phyloP scores from a whole-genome alignment of 2,888 invertebrate genomes.

The Cetonia aurata region DNA sequence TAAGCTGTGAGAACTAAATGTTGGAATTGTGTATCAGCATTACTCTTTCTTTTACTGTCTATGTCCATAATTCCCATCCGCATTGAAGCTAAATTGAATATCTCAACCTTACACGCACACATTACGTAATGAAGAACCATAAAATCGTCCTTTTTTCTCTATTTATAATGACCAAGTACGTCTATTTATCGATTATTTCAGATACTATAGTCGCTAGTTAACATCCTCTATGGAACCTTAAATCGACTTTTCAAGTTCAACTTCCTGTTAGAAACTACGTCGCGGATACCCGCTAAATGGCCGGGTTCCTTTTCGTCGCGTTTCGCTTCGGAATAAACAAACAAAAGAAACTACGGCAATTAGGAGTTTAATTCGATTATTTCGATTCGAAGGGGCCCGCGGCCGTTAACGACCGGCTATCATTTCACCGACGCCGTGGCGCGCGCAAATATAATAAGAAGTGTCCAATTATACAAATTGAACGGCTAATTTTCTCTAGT shows the following conservation, averaged over 20 bases:
- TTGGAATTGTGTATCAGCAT: too few relatives aligned
- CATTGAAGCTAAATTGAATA: too few relatives aligned
- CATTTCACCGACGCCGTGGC: constrained; percentile 33
- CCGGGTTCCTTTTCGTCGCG: constrained; percentile 3
- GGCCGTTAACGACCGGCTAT: constrained; percentile 25
- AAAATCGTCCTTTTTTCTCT: too few relatives aligned
- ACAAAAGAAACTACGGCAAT: constrained; percentile 34
- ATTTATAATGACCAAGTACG: not conserved
- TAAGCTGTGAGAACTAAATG: too few relatives aligned
- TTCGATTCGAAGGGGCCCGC: constrained; percentile 31
- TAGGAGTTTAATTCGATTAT: constrained; percentile 38
- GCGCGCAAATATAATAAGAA: constrained; percentile 45
- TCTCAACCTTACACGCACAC: too few relatives aligned
- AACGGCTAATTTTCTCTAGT: constrained; percentile 46
- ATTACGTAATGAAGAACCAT: too few relatives aligned
- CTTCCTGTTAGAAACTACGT: constrained; percentile 19
- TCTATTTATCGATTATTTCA: not conserved
- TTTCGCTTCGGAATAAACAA: constrained; percentile 14
- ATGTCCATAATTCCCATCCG: too few relatives aligned
- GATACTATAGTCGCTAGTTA: too few relatives aligned
- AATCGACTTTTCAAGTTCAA: constrained; percentile 14
- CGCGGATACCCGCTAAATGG: not conserved
- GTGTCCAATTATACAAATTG: constrained; percentile 46
- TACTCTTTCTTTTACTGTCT: too few relatives aligned
- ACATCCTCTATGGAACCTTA: too few relatives aligned